Base-by-base conservation (phyloP, 2,113 vertebrate species). In the Canis aureus region DNA sequence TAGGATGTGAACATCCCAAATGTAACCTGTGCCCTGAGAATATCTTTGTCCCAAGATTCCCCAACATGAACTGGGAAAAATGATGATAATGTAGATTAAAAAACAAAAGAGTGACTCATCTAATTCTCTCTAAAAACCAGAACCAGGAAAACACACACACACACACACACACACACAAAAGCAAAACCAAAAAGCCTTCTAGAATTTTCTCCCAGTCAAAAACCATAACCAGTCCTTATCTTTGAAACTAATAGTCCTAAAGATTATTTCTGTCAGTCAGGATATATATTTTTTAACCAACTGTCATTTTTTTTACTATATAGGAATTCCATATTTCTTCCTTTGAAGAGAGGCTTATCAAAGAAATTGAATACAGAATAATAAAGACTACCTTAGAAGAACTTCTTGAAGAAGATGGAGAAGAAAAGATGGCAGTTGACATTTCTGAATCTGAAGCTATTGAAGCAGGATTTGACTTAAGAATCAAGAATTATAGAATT, bases 291-390 rank as follows among this genome's bases (percentile, higher is more conserved):
- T 93, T 96, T 95, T 91, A 96, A 97, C 76, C 84, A 95, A 81
- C 25, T 1, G 3, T 78, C 74, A 43, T 83, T 57, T 97, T 98
- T 98, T 97, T 98, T 78, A 92, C 29, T 94, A 29, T 81, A 25
- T 74, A 99, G 99, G 99, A 99, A 98, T 99, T 99, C 97, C 99
- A 99, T 35, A 99, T 99, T 97, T 99, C 99, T 96, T 99, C 99
- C 79, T 99, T 99, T 91, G 99, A 99, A 97, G 99, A 99, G 98
- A 99, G 99, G 97, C 99, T 99, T 97, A 99, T 99, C 97, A 99
- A 99, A 97, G 99, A 99, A 99, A 99, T 99, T 89, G 99, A 99
- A 98, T 99, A 99, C 71, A 99, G 99, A 95, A 99, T 99, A 98
- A 99, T 99, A 98, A 99, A 99, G 97, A 99, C 99, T 27, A 99